Evolutionary conservation across 1,140 invertebrate genomes (phyloP).

Genomic region (Tetraneura akinire): DNA sequence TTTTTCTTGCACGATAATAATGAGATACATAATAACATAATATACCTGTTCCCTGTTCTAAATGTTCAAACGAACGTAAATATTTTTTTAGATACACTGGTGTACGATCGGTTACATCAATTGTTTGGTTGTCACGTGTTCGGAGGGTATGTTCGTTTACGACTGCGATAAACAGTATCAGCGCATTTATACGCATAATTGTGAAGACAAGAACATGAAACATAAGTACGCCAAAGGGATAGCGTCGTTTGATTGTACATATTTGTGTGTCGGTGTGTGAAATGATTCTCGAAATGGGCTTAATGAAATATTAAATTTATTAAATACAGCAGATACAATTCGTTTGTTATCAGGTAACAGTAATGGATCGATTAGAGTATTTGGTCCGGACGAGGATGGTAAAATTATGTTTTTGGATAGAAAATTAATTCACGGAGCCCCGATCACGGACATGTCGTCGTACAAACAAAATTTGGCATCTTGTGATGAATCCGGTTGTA

Average conservation of each 20-base stretch:
- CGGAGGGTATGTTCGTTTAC: constrained; percentile 2
- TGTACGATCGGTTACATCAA: constrained; percentile 34
- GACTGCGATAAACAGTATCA: constrained; percentile 7
- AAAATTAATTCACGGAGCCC: constrained; percentile 54
- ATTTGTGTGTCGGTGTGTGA: constrained; percentile 17
- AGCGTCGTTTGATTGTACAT: constrained; percentile 23
- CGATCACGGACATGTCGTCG: constrained; percentile 54
- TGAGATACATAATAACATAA: no score
- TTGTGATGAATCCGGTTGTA: constrained; percentile 55
- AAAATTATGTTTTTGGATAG: constrained; percentile 55
- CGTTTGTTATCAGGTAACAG: constrained; percentile 54
- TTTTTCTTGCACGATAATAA: no score
- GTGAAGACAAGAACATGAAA: constrained; percentile 3
- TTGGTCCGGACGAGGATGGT: constrained; percentile 54
- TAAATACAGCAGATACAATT: neutral
- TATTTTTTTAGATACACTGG: neutral
- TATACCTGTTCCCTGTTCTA: no score
- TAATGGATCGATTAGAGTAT: constrained; percentile 55
- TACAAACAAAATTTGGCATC: constrained; percentile 54
- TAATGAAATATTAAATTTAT: neutral
- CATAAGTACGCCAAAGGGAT: constrained; percentile 28
- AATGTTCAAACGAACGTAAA: no score
- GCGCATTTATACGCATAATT: constrained; percentile 1
- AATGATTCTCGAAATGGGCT: no score
- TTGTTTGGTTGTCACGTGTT: constrained; percentile 21